Base-by-base conservation (phyloP, 2,113 vertebrate genomes). In the Panthera leo region DNA sequence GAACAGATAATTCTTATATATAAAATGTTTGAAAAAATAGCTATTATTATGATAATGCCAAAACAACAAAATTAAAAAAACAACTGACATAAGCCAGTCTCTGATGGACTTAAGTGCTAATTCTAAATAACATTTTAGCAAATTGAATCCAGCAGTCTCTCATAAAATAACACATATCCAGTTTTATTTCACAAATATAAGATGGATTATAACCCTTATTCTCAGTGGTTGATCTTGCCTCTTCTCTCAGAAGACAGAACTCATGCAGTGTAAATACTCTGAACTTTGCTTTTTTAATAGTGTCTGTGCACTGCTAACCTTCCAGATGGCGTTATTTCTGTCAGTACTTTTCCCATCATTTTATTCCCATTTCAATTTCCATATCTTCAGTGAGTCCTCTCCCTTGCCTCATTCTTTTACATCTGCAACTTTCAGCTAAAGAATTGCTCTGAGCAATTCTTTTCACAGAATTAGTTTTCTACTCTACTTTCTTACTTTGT, bases 151-250 rank as follows among this genome's bases (percentile, higher is more conserved):
- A 80, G 48, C 34, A 91, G 55, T 89, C 63, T 75, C 16, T 84
- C 45, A 67, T 67, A 71, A 93, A 89, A 78, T 21, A 87, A 89
- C 39, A 90, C 8, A 36, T 5, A 73, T 71, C 65, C 25, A 91
- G 78, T 96, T 95, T 94, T 92, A 70, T 95, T 92, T 90, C 53
- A 86, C 29, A 89, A 95, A 85, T 18, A 51, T 9, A 45, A 80
- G 25, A 78, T 39, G 21, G 67, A 53, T 36, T 70, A 23, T 23
- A 67, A 48, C 18, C 7, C 10, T 58, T 58, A 31, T 96, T 90
- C 88, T 89, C 71, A 61, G 79, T 34, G 51, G 9, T 39, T 89
- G 48, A 65, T 75, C 23, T 36, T 51, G 13, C 36, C 70, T 91
- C 70, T 67, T 78, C 34, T 90, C 53, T 78, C 14, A 71, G 34